Evolutionary conservation across 2,888 invertebrate species (phyloP), one percentile per base, ranked within the genome.

Genomic region (Mesochorus sp.): DNA sequence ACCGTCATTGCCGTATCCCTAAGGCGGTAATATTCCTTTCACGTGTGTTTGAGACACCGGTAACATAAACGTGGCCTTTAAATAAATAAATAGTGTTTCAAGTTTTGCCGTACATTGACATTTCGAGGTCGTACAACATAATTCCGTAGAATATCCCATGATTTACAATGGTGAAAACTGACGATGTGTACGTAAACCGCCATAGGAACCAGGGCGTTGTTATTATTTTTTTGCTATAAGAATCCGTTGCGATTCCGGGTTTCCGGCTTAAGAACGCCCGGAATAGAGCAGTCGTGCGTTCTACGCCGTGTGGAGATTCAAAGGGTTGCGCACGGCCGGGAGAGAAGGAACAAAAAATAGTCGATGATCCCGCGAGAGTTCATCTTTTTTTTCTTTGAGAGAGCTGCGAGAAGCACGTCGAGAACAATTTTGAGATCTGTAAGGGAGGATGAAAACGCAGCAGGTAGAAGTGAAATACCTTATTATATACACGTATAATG

Each of bases 191-290:
- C 31, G 12, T 39, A 39, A 61, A 17, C 21, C 44, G 6, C 2
- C 14, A 17, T 4, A 8, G 12, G 19, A 44, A 21, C 28, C 24
- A 12, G 34, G 24, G 61, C 19, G 62, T 62, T 70, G n/a, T 34
- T 44, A 24, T 31, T 51, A 44, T 47, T 67, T 72, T 71, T 67
- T 34, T 76, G 44, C 75, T 64, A 57, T 68, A 28, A 68, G 59
- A 53, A n/a, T 53, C 71, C 49, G 14, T 17, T 31, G 44, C 28
- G 49, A 21, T 12, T 17, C 47, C 12, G 47, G 26, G 78, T 78
- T 76, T 79, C 76, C 73, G 76, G 80, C 76, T 80, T 77, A 74
- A 47, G 67, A 62, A 24, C 44, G 53, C 24, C 70, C n/a, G n/a
- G 49, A 61, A 76, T 71, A 70, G 64, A 70, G 73, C 77, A 70